phyloP scores from a whole-genome alignment of 64 coral and sea anemone species.

The Montipora cactus region DNA sequence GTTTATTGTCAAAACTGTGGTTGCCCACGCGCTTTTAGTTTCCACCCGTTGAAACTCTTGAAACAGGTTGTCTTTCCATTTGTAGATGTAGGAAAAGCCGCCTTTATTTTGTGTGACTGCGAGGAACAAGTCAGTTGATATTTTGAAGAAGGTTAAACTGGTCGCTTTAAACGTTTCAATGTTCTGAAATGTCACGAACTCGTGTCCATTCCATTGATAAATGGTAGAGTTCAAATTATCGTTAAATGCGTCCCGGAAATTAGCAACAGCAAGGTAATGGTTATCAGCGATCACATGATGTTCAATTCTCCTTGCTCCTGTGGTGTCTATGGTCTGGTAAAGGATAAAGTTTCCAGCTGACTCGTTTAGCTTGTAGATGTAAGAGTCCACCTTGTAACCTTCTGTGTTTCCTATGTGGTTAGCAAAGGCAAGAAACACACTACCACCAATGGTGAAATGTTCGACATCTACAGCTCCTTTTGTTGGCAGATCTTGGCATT shows the following conservation, averaged over 20 bases:
- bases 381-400: neutral
- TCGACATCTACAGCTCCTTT: neutral
- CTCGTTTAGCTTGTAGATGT: neutral
- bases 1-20: no score
- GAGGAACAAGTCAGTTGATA: no score
- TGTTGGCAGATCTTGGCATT: neutral
- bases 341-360: neutral
- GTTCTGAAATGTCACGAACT: no score
- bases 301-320: neutral
- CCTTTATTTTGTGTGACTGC: no score
- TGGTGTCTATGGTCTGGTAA: neutral
- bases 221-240: no score
- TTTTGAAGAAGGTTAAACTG: no score
- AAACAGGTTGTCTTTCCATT: no score
- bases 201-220: no score
- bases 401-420: neutral
- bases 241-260: neutral
- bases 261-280: conserved; percentile 14
- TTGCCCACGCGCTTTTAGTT: no score
- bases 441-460: neutral
- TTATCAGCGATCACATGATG: neutral
- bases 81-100: no score
- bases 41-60: no score
- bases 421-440: neutral
- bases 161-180: no score